Evolutionary conservation across 1,140 invertebrate species (phyloP).

Genomic region (Kradibia gibbosae): DNA sequence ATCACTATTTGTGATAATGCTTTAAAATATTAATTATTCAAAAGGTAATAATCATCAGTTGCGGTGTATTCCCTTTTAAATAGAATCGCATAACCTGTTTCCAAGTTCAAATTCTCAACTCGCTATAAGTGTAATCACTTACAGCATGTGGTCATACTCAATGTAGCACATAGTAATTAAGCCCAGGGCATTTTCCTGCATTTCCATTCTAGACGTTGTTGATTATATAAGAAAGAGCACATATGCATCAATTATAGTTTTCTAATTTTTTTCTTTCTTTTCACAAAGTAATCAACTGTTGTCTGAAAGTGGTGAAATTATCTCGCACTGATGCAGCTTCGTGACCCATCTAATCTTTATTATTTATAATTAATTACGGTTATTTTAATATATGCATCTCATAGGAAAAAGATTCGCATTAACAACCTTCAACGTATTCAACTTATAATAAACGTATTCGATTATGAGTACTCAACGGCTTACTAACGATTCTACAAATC

Average conservation of each 20-base stretch:
- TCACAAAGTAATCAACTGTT: not conserved
- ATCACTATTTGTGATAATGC: no score
- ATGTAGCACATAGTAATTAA: not conserved
- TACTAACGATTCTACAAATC: slow-evolving; percentile 5
- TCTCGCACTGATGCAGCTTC: not conserved
- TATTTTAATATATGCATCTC: not conserved
- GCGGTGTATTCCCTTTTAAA: not conserved
- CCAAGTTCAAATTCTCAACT: not conserved
- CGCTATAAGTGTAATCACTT: not conserved
- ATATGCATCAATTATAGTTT: not conserved
- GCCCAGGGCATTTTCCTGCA: not conserved
- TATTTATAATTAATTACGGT: slow-evolving; percentile 14
- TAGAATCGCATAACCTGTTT: not conserved
- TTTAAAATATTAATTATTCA: not conserved
- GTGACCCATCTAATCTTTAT: slow-evolving; percentile 10
- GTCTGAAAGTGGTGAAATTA: not conserved
- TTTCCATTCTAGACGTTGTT: not conserved
- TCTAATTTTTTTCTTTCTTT: not conserved
- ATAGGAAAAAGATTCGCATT: not conserved
- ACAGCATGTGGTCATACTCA: not conserved
- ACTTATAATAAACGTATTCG: no score
- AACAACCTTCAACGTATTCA: not conserved
- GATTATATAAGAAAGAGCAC: not conserved
- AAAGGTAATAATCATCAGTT: not conserved
- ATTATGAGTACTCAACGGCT: slow-evolving; percentile 7